Conservation (phyloP, 2,888 invertebrate species). For the Epistrophe grossulariae region DNA sequence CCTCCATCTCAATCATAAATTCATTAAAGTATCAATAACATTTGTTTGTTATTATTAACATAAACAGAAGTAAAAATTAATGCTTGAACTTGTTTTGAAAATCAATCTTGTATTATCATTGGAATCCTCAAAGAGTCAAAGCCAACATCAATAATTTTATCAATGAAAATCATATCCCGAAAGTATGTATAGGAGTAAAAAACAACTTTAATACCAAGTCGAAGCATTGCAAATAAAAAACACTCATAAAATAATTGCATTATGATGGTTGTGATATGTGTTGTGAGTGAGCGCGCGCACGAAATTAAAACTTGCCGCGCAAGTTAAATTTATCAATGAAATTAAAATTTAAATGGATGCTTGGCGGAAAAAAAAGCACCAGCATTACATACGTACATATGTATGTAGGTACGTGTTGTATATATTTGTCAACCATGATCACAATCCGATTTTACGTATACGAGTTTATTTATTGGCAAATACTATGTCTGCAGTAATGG, state of each 20-base stretch:
- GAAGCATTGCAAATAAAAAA: constrained; percentile 29
- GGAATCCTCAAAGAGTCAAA: constrained; percentile 3
- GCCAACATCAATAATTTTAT: constrained; percentile 39
- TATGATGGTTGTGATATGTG: background rate
- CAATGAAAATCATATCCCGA: constrained; percentile 69
- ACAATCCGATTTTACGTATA: constrained; percentile 23
- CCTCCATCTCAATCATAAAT: background rate
- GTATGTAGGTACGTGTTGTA: too few species aligned
- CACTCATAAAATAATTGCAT: constrained; percentile 45
- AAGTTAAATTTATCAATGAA: constrained; percentile 72
- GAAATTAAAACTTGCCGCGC: constrained; percentile 59
- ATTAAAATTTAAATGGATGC: constrained; percentile 61
- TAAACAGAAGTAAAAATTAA: background rate
- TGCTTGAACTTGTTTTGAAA: constrained; percentile 16
- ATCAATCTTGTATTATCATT: background rate
- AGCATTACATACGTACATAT: background rate
- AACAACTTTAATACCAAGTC: constrained; percentile 19
- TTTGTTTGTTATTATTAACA: background rate
- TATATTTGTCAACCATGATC: constrained; percentile 25
- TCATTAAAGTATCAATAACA: constrained; percentile 17
- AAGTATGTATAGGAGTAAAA: constrained; percentile 40
- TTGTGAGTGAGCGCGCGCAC: constrained; percentile 21
- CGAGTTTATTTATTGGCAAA: constrained; percentile 43
- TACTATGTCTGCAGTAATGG: constrained; percentile 61
- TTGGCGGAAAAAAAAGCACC: constrained; percentile 56